phyloP scores from a whole-genome alignment of 2,888 invertebrate genomes.

The Cataglyphis albicans region DNA sequence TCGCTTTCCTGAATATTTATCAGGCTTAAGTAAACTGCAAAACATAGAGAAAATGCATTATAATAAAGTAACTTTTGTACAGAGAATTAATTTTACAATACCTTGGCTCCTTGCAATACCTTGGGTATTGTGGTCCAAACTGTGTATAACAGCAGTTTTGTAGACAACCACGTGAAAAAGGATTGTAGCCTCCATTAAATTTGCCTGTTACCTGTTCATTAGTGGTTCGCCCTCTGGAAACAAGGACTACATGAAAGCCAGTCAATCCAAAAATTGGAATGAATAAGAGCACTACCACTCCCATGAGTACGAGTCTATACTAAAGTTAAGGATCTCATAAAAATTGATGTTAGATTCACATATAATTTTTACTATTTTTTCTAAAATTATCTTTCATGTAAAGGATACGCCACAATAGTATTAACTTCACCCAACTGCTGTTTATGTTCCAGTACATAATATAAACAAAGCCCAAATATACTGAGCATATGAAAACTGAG shows the following conservation, averaged over 20 bases:
- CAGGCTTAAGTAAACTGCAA: constrained; percentile 89
- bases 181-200: constrained; percentile 99
- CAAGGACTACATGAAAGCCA: constrained; percentile 98
- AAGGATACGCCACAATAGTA: constrained; percentile 96
- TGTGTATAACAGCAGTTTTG: constrained; percentile 97
- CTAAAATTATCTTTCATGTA: constrained; percentile 74
- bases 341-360: constrained; percentile 4
- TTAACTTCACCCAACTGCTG: constrained; percentile 92
- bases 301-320: constrained; percentile 95
- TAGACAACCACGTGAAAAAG: constrained; percentile 98
- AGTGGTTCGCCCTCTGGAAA: constrained; percentile 98
- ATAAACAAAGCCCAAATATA: constrained; percentile 97
- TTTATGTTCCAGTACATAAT: constrained; percentile 95
- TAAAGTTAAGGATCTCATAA: constrained; percentile 77
- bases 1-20: constrained; percentile 90
- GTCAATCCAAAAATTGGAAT: constrained; percentile 99
- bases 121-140: constrained; percentile 98
- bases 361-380: background rate
- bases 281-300: constrained; percentile 95
- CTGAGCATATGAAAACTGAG: constrained; percentile 99
- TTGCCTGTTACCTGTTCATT: constrained; percentile 99
- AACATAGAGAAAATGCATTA: constrained; percentile 55
- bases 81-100: constrained; percentile 65
- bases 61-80: constrained; percentile 16
- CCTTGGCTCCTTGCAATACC: constrained; percentile 87